A percentile compares a stretch with the other conserved stretches of the same genome.
Conservation (phyloP, 1,140 invertebrate species). For the Heliconius himera region DNA sequence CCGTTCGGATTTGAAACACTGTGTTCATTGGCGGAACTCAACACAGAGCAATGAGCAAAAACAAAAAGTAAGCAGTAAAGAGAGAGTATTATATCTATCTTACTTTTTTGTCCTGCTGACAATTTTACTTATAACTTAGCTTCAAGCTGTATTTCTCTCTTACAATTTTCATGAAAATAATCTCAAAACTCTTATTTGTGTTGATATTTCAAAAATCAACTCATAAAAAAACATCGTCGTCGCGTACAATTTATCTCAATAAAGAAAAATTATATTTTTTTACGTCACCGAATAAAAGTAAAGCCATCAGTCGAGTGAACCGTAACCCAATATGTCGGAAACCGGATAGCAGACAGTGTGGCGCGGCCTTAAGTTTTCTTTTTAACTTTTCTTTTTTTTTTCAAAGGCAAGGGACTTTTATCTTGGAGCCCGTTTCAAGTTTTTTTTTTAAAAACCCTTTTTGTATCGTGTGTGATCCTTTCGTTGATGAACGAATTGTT, state of each 20-base stretch:
- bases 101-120: too few relatives aligned
- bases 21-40: too few relatives aligned
- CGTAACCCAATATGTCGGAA: conserved; percentile 76
- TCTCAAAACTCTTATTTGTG: background rate
- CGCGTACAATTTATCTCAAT: conserved; percentile 67
- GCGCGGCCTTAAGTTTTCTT: conserved; percentile 76
- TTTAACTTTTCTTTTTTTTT: conserved; percentile 72
- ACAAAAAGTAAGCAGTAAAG: too few relatives aligned
- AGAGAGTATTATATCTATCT: too few relatives aligned
- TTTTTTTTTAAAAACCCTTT: conserved; percentile 61
- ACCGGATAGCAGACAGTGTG: conserved; percentile 81
- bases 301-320: conserved; percentile 65
- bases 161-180: background rate
- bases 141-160: too few relatives aligned
- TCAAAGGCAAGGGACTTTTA: conserved; percentile 72
- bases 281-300: conserved; percentile 68
- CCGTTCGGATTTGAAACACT: too few relatives aligned
- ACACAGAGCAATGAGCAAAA: too few relatives aligned
- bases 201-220: conserved; percentile 31
- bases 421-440: conserved; percentile 59
- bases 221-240: conserved; percentile 56
- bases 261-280: conserved; percentile 76
- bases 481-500: conserved; percentile 71
- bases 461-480: conserved; percentile 76
- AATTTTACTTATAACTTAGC: too few relatives aligned